Evolutionary conservation across 2,797 vertebrate genomes (phyloP), one percentile per base, ranked within the genome.

Genomic region (Neostethus bicornis): DNA sequence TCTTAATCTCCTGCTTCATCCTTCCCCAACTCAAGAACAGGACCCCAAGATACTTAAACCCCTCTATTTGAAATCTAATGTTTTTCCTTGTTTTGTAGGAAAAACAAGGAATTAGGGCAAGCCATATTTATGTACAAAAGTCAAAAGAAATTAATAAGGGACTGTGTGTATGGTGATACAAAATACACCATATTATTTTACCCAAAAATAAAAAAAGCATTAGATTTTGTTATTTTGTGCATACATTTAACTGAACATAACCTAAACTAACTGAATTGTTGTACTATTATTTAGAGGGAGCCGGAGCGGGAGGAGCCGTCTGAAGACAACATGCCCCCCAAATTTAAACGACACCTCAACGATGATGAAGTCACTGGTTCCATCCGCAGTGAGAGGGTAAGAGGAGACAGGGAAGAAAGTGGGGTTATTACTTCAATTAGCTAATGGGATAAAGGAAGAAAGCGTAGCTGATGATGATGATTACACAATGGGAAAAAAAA

Each of bases 361-460:
- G 96, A 98, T 4, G 96, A 98, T 1, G 97, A 99, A 70, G 96
- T 99, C 83, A 98, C 97, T 0, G 97, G 97, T 59, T 99, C 97
- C 23, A 89, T 97, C 72, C 95, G 94, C 87, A 99, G 97, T 32
- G 97, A 99, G 85, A 92, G 97, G 94, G 96, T 97, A 83, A 95
- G 96, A 49, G 8, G 14, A 7, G 28, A 9, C 3, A 5, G 5
- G 29, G 13, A 19, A n/a, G 9, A 11, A 2, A 1, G 16, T 7
- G 29, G 8, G 9, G 24, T 45, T 23, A 6, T 6, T 17, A 16
- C 19, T 6, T 10, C 21, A 16, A 1, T 49, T 12, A 7, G 16
- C 2, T 32, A 32, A 12, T 19, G 4, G 29, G 2, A 14, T 41
- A 35, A 1, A 41, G 20, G 20, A 8, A 24, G 19, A 7, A 23